Evolutionary conservation across 2,888 invertebrate species (phyloP).

Genomic region (Digitonthophagus gazella): DNA sequence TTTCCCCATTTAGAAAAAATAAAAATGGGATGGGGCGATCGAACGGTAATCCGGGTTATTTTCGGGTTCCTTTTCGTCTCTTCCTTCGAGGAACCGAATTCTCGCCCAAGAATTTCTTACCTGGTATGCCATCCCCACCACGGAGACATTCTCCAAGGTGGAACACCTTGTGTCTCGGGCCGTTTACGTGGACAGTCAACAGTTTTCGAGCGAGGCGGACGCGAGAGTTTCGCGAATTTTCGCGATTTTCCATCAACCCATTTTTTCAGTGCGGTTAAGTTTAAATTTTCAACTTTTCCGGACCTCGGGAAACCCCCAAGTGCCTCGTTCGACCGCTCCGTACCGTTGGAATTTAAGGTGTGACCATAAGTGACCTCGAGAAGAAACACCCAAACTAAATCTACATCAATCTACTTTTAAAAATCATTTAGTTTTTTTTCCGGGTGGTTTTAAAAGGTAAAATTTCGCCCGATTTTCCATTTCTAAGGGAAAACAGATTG

Average conservation of each 20-base stretch:
- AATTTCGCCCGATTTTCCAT: background rate
- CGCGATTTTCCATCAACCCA: no score
- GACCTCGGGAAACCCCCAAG: no score
- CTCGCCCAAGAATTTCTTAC: background rate
- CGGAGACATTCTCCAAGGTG: background rate
- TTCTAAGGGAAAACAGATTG: background rate
- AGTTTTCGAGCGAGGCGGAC: background rate
- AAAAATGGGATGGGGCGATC: no score
- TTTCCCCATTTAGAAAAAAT: no score
- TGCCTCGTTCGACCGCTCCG: no score
- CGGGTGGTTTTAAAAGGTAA: background rate
- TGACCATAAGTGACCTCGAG: no score
- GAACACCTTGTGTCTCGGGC: background rate
- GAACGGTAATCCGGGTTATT: no score
- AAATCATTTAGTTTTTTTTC: background rate
- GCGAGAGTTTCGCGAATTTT: no score
- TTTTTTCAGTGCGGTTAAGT: background rate
- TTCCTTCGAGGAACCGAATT: background rate
- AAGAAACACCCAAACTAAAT: no score
- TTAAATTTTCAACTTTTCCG: no score
- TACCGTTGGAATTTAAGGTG: no score
- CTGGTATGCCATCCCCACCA: background rate
- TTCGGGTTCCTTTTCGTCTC: background rate
- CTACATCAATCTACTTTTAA: no score
- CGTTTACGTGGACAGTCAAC: background rate